Percentiles rank a stretch among this genome's conserved stretches.
Conservation (phyloP, 2,888 invertebrate genomes). For the Acrobasis consociella region DNA sequence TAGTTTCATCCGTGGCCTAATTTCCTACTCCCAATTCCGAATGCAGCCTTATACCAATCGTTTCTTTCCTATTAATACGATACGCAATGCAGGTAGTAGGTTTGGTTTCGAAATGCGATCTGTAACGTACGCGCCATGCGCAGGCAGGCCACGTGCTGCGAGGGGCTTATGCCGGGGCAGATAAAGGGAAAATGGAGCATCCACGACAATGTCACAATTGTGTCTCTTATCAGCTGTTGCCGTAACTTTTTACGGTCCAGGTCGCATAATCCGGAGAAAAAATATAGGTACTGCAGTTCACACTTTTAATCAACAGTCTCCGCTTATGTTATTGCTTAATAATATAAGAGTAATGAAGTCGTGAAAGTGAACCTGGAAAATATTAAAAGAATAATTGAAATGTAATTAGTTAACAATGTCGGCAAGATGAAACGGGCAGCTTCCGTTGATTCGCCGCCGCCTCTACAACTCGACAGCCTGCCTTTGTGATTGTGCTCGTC, state of each 20-base stretch:
- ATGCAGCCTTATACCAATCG: slow-evolving; percentile 8
- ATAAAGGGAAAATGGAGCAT: slow-evolving; percentile 32
- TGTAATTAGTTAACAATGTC: slow-evolving; percentile 57
- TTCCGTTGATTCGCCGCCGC: slow-evolving; percentile 66
- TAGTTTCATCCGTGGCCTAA: not conserved
- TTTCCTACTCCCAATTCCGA: slow-evolving; percentile 3
- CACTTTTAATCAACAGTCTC: too few species aligned
- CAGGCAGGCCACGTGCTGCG: slow-evolving; percentile 28
- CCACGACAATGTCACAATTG: slow-evolving; percentile 25
- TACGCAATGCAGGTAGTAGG: slow-evolving; percentile 15
- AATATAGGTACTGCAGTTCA: not conserved
- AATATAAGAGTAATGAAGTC: too few species aligned
- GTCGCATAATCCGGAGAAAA: slow-evolving; percentile 30
- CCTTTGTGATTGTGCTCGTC: not conserved
- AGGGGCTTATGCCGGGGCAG: slow-evolving; percentile 25
- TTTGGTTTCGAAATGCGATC: slow-evolving; percentile 14
- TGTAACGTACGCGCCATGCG: slow-evolving; percentile 4
- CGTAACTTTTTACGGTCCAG: slow-evolving; percentile 24
- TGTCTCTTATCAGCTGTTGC: slow-evolving; percentile 29
- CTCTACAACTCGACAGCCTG: slow-evolving; percentile 8
- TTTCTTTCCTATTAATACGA: slow-evolving; percentile 20
- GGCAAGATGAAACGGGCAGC: slow-evolving; percentile 64
- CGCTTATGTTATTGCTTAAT: not conserved
- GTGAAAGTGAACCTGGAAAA: not conserved
- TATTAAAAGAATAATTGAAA: slow-evolving; percentile 25